Percentiles rank a stretch among this genome's conserved stretches.
These are phyloP conservation scores for Sclerurus mexicanus DNA, from an alignment of 2,113 vertebrate genomes.

Conservation along the genomic window DNA sequence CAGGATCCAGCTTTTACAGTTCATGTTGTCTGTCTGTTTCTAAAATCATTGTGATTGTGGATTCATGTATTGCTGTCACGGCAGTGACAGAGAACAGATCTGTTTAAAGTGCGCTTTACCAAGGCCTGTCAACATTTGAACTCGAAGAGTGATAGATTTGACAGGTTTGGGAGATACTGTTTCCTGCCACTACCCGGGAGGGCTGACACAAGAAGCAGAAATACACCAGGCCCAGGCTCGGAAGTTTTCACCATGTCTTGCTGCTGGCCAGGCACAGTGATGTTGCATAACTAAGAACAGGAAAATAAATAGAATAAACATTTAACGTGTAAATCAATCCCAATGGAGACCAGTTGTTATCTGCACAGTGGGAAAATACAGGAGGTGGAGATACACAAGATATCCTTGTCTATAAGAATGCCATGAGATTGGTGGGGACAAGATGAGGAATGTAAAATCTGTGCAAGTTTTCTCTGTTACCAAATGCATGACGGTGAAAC, in stretches of 20 bases:
- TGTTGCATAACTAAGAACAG: background rate
- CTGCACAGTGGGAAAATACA: background rate
- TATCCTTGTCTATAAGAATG: background rate
- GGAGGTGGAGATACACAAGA: background rate
- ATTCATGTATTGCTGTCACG: constrained; percentile 40
- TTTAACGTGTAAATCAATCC: background rate
- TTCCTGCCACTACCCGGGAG: constrained; percentile 10
- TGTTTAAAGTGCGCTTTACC: constrained; percentile 14
- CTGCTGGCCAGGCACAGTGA: background rate
- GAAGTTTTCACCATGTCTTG: background rate
- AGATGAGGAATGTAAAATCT: background rate
- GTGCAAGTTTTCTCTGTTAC: background rate
- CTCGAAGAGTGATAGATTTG: constrained; percentile 52
- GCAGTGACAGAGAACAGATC: constrained; percentile 58
- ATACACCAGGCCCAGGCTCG: background rate
- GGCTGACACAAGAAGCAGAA: background rate
- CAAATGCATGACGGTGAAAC: background rate
- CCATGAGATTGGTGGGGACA: rapidly evolving
- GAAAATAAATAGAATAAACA: background rate
- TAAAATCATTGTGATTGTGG: constrained; percentile 45
- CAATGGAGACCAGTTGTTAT: background rate
- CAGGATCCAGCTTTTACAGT: constrained; percentile 6
- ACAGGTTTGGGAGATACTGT: constrained; percentile 5
- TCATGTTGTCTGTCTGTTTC: constrained; percentile 17
- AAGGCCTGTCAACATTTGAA: constrained; percentile 38